Conservation (phyloP, 1,140 invertebrate species). For the Sycobia sp. region DNA sequence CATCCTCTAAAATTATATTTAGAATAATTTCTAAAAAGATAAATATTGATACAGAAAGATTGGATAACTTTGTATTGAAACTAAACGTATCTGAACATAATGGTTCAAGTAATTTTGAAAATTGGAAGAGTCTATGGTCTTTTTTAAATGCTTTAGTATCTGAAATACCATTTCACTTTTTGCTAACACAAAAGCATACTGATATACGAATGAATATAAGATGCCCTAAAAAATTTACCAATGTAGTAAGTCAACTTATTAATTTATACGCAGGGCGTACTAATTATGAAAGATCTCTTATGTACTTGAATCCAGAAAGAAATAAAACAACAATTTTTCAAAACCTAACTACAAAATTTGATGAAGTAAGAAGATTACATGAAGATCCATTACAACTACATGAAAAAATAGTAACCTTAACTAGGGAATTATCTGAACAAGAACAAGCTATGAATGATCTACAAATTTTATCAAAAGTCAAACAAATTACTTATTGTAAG, state of each 20-base stretch:
- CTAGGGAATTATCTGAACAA: not conserved
- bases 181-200: not conserved
- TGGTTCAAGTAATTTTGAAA: not conserved
- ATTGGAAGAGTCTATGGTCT: not conserved
- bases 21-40: conserved; percentile 2
- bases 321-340: not conserved
- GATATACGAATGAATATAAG: not conserved
- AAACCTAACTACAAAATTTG: conserved; percentile 10
- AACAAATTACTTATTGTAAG: not conserved
- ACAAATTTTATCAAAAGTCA: not conserved
- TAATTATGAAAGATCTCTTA: conserved; percentile 10
- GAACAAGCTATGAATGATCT: not conserved
- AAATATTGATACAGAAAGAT: too few species aligned
- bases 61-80: not conserved
- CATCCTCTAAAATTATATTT: too few species aligned
- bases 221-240: not conserved
- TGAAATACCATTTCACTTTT: not conserved
- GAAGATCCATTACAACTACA: conserved; percentile 29
- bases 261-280: not conserved
- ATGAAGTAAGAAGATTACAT: conserved; percentile 1
- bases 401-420: not conserved
- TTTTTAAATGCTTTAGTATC: not conserved
- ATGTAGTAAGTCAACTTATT: not conserved
- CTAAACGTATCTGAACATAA: not conserved
- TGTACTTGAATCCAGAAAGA: not conserved